Evolutionary conservation across 2,888 invertebrate genomes (phyloP).

Genomic region (Erebia epiphron): DNA sequence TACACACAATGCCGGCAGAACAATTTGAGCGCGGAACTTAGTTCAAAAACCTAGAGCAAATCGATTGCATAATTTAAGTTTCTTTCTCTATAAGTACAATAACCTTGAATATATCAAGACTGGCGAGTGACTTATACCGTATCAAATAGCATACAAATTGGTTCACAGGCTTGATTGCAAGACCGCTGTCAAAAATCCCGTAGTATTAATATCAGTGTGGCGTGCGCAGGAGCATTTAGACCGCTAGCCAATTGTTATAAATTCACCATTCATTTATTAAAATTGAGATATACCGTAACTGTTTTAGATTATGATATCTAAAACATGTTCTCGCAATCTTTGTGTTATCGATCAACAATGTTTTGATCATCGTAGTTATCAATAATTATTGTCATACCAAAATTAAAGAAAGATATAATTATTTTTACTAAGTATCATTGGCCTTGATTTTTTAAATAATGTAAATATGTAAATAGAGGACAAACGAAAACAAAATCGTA

Average conservation of each 20-base stretch:
- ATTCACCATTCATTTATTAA: constrained; percentile 41
- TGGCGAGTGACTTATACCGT: constrained; percentile 8
- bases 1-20: no score
- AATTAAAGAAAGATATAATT: no score
- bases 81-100: constrained; percentile 1
- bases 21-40: no score
- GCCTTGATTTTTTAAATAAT: no score
- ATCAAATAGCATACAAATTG: constrained; percentile 7
- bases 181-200: constrained; percentile 49
- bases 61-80: constrained; percentile 5
- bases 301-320: background rate
- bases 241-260: constrained; percentile 39
- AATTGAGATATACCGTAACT: background rate
- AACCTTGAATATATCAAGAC: constrained; percentile 13
- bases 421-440: no score
- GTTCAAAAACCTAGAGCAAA: background rate
- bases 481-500: no score
- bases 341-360: background rate
- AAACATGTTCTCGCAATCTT: background rate
- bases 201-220: constrained; percentile 53
- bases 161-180: constrained; percentile 10
- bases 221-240: constrained; percentile 52
- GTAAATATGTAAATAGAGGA: no score
- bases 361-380: background rate
- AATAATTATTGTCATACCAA: no score